phyloP scores from a whole-genome alignment of 2,888 invertebrate species.

The Dasysyrphus albostriatus region DNA sequence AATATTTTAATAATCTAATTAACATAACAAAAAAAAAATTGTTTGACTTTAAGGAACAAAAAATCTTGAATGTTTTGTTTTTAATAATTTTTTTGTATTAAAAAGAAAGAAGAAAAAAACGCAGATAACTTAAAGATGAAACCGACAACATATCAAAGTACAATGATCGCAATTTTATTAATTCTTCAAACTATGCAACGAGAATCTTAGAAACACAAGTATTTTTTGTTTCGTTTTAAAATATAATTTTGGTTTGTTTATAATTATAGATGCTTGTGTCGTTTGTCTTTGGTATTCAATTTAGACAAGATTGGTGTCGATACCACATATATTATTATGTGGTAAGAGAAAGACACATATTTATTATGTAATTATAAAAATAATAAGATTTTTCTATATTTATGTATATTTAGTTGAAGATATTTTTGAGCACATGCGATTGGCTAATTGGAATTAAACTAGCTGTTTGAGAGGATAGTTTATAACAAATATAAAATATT shows the following conservation, averaged over 20 bases:
- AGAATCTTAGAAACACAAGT: conserved; percentile 3
- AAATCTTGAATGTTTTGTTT: neutral
- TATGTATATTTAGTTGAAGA: neutral
- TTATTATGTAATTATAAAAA: conserved; percentile 18
- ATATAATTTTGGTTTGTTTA: neutral
- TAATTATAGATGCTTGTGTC: conserved; percentile 26
- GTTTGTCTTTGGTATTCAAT: conserved; percentile 45
- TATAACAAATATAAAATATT: neutral
- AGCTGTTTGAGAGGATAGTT: neutral
- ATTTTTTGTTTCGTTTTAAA: neutral
- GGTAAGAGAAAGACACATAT: conserved; percentile 7
- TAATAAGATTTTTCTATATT: neutral
- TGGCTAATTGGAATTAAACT: conserved; percentile 24
- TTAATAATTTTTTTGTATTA: neutral
- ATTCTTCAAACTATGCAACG: conserved; percentile 31
- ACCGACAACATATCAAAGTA: conserved; percentile 44
- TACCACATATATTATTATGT: conserved; percentile 24
- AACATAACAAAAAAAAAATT: neutral
- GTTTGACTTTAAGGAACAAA: neutral
- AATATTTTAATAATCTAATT: conserved; percentile 17
- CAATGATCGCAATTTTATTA: conserved; percentile 46
- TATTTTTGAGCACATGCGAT: conserved; percentile 10
- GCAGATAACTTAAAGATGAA: conserved; percentile 14
- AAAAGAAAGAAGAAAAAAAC: conserved; percentile 6
- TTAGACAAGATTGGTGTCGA: conserved; percentile 46